Conservation (phyloP, 2,797 vertebrate species). For the Calcarius lapponicus region DNA sequence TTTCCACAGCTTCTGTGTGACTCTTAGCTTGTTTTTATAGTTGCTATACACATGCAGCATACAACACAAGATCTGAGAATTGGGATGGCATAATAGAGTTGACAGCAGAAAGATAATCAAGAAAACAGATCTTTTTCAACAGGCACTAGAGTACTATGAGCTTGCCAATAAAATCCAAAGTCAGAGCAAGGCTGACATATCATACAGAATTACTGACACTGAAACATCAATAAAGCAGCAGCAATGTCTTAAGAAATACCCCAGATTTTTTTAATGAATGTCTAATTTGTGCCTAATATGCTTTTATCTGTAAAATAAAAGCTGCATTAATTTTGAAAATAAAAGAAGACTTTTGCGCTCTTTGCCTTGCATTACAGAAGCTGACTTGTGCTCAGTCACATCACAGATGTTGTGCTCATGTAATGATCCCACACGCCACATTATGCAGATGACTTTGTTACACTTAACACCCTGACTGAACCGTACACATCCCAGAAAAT, state of each 20-base stretch:
- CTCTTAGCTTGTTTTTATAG: neutral
- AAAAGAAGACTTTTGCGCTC: neutral
- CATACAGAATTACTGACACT: neutral
- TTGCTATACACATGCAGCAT: neutral
- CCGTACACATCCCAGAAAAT: neutral
- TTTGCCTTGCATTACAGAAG: neutral
- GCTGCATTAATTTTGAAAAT: neutral
- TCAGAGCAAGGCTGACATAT: neutral
- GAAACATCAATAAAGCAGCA: neutral
- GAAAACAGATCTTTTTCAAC: neutral
- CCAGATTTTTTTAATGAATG: neutral
- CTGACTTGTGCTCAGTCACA: neutral
- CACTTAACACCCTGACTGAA: neutral
- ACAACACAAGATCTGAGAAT: neutral
- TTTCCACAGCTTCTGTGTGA: neutral
- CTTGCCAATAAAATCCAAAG: neutral
- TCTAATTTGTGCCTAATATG: neutral
- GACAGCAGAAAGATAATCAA: neutral
- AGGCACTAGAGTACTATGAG: neutral
- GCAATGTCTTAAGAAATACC: neutral
- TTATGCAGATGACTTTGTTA: neutral
- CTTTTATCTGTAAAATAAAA: neutral
- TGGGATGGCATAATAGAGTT: neutral
- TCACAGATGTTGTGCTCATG: neutral
- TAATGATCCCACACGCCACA: neutral